phyloP scores from a whole-genome alignment of 2,888 invertebrate genomes.

The Synergus itoensis region DNA sequence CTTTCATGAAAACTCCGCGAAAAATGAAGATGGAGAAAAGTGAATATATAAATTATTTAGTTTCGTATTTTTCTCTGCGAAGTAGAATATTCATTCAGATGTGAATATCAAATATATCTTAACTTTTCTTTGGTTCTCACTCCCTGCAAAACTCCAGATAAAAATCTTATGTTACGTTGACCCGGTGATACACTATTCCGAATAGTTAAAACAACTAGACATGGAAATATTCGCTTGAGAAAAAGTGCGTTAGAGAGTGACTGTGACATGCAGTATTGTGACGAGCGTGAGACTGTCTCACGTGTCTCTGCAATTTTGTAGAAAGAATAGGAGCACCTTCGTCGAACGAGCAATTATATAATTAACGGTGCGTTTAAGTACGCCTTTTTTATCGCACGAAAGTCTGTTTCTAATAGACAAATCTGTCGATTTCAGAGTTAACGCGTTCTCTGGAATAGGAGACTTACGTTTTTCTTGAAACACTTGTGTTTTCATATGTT shows the following conservation, averaged over 20 bases:
- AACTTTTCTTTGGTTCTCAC: neutral
- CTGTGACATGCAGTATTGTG: constrained; percentile 44
- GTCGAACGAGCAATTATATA: constrained; percentile 31
- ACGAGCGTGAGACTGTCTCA: constrained; percentile 61
- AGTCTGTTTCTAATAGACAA: neutral
- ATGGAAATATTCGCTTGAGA: constrained; percentile 23
- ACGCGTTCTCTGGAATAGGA: neutral
- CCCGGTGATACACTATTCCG: constrained; percentile 40
- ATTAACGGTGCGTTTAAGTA: constrained; percentile 21
- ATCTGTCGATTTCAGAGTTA: neutral
- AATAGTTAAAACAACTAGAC: constrained; percentile 32
- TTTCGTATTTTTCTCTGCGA: neutral
- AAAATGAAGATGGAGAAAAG: neutral
- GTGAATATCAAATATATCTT: neutral
- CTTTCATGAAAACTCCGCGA: neutral
- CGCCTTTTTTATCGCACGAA: neutral
- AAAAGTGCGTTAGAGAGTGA: constrained; percentile 55
- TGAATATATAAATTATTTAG: neutral
- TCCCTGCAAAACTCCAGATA: neutral
- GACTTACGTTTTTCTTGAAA: neutral
- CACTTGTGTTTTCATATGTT: neutral
- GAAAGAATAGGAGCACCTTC: constrained; percentile 33
- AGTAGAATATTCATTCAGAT: neutral
- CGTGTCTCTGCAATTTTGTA: constrained; percentile 45
- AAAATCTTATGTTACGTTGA: neutral